Conservation (phyloP, 2,113 vertebrate genomes). For the Tachycineta bicolor region DNA sequence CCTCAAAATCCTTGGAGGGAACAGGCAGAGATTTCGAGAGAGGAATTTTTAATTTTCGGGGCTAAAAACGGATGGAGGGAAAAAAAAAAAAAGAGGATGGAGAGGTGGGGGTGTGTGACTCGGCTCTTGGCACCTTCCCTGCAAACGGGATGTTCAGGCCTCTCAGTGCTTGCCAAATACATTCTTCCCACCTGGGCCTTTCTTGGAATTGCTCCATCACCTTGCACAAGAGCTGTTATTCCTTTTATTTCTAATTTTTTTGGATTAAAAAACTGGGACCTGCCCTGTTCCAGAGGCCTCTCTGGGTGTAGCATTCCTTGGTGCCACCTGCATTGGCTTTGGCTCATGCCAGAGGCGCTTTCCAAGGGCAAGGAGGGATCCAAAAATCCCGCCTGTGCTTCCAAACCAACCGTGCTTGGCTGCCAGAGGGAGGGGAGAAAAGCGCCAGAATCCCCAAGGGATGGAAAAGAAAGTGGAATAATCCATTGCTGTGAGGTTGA, state of each 20-base stretch:
- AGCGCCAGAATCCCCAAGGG: background rate
- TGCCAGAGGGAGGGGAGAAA: background rate
- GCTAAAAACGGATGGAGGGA: background rate
- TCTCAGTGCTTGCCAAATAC: background rate
- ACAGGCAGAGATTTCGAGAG: background rate
- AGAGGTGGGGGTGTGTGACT: background rate
- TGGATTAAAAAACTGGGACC: background rate
- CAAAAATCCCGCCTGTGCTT: background rate
- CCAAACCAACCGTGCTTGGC: background rate
- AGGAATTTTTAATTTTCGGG: background rate
- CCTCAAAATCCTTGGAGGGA: background rate
- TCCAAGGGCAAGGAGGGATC: background rate
- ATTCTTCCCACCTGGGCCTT: too few species aligned
- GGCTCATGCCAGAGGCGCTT: background rate
- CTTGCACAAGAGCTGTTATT: background rate
- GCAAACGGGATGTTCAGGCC: background rate
- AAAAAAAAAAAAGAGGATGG: background rate
- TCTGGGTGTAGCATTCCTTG: fast-evolving
- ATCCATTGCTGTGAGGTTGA: background rate
- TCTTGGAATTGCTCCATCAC: background rate
- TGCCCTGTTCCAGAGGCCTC: fast-evolving
- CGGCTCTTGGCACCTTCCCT: background rate
- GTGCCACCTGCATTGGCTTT: background rate
- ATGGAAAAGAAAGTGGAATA: background rate
- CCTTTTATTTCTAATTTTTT: background rate